Conservation (phyloP, 2,888 invertebrate genomes). For the Abrostola triplasia region DNA sequence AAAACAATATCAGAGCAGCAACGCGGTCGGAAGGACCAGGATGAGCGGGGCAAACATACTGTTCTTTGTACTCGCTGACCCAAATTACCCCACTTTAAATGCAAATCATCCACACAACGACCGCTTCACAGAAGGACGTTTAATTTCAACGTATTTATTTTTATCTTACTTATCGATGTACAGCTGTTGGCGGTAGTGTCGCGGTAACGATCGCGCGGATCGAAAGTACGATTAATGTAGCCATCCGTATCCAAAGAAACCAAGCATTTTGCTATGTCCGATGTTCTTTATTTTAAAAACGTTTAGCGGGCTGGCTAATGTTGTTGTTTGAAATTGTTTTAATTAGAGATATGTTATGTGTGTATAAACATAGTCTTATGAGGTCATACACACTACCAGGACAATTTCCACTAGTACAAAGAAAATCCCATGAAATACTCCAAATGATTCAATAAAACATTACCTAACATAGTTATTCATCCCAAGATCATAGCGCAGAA, state of each 20-base stretch:
- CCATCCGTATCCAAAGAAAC: background rate
- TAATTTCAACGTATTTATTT: constrained; percentile 43
- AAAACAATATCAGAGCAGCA: constrained; percentile 41
- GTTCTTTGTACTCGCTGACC: constrained; percentile 68
- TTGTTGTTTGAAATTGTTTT: too few relatives aligned
- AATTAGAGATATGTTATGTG: too few relatives aligned
- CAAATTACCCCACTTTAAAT: constrained; percentile 81
- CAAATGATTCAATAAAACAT: too few relatives aligned
- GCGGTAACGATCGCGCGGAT: constrained; percentile 10
- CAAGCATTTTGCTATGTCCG: background rate
- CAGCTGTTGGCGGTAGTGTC: constrained; percentile 4
- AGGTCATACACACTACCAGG: too few relatives aligned
- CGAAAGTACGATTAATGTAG: background rate
- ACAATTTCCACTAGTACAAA: too few relatives aligned
- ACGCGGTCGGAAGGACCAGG: constrained; percentile 44
- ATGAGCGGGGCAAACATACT: constrained; percentile 61
- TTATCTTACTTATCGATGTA: constrained; percentile 30
- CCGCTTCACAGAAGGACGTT: constrained; percentile 24
- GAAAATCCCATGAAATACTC: too few relatives aligned
- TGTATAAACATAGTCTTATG: too few relatives aligned
- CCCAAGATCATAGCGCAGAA: too few relatives aligned
- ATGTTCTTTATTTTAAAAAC: too few relatives aligned
- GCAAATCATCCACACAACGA: constrained; percentile 74
- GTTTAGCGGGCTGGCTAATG: too few relatives aligned
- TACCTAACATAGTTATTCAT: too few relatives aligned